Base-by-base conservation (phyloP, 2,888 invertebrate genomes). In the Omphaloscelis lunosa region DNA sequence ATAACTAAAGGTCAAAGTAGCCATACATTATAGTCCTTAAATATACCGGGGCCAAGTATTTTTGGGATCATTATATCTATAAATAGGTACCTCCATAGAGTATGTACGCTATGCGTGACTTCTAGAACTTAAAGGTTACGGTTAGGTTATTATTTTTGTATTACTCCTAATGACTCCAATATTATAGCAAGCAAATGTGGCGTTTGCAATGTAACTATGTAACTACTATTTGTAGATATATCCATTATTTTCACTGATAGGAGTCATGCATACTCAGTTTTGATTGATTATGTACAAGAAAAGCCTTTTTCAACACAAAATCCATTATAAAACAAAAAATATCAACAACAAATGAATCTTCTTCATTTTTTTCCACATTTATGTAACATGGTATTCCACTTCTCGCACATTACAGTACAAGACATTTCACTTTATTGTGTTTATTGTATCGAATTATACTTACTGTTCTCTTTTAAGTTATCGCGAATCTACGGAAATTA, bases 351-450 rank as follows among this genome's bases (percentile, higher is more conserved):
- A 39, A 73, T 53, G 2, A 51, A 80, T 78, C n/a, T 29, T 53
- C 2, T 66, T 81, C 1, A 39, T 41, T 82, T 82, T 56, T 65
- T 27, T 61, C 12, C 27, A 59, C 29, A 29, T 34, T 45, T 53
- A n/a, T 20, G 20, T 39, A 12, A 71, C 80, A 79, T 56, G 39
- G 62, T 6, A 82, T 58, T 62, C 48, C 61, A 79, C 56, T 82
- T 75, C 12, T 75, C 27, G 12, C 23, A 53, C 76, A 66, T 48
- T 48, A 79, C n/a, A 51, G 56, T 48, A 82, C 81, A 74, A 75
- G 71, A 51, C 63, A 69, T 69, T 81, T 75, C 39, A 82, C 82
- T 85, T 73, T 72, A 70, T n/a, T 56, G 23, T 63, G 56, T 85
- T 73, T 72, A 70, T n/a, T 56, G 23, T 63, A 59, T 73, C 72